phyloP scores from a whole-genome alignment of 2,113 vertebrate species.

The Corydoras maculifer region DNA sequence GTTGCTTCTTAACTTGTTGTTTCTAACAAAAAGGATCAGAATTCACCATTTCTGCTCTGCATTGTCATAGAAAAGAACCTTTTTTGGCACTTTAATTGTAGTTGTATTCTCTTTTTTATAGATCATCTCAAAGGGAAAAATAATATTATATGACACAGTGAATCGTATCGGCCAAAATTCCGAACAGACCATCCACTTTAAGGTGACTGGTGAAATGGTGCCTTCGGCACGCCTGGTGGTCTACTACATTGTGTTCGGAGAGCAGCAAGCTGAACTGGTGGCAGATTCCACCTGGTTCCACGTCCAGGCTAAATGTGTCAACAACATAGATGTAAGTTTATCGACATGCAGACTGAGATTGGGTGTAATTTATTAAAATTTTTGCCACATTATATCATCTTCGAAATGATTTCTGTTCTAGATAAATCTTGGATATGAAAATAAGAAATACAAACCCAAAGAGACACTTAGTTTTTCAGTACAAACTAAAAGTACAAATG shows the following conservation, averaged over 20 bases:
- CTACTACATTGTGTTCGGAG: slow-evolving; percentile 79
- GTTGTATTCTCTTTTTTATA: slow-evolving; percentile 34
- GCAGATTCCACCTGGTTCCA: slow-evolving; percentile 86
- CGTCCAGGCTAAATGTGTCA: slow-evolving; percentile 76
- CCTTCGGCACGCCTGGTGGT: slow-evolving; percentile 84
- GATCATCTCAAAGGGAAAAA: slow-evolving; percentile 78
- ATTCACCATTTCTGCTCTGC: too few relatives aligned
- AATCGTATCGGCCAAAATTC: slow-evolving; percentile 38
- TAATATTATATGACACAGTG: slow-evolving; percentile 61
- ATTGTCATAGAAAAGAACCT: too few relatives aligned
- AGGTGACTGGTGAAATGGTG: slow-evolving; percentile 76
- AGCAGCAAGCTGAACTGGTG: slow-evolving; percentile 76
- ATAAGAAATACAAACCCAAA: slow-evolving; percentile 59
- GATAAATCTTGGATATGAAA: slow-evolving; percentile 58
- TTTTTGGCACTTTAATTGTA: background rate
- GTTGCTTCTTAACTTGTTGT: too few relatives aligned
- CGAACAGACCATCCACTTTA: slow-evolving; percentile 66
- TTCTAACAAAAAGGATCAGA: too few relatives aligned
- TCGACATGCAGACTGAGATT: too few relatives aligned
- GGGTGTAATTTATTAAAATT: too few relatives aligned
- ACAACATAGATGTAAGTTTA: slow-evolving; percentile 68
- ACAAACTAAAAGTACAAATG: slow-evolving; percentile 43
- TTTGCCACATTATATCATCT: background rate
- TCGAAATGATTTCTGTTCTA: slow-evolving; percentile 42
- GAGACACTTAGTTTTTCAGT: slow-evolving; percentile 60